Conservation (phyloP, 2,113 vertebrate genomes). For the Nestor notabilis region DNA sequence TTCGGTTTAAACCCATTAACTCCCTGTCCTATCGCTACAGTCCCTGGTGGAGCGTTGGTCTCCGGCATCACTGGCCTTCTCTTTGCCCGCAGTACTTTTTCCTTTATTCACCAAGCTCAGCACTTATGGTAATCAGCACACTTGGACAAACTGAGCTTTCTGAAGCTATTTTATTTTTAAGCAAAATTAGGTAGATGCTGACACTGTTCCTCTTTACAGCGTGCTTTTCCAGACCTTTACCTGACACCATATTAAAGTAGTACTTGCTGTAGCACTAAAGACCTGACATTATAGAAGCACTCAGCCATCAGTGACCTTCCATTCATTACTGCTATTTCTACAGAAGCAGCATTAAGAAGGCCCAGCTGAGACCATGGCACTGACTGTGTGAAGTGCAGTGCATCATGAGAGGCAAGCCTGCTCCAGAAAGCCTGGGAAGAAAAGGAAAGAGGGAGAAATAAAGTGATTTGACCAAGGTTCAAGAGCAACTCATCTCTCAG, state of each 20-base stretch:
- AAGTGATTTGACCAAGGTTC: background rate
- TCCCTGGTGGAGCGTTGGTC: background rate
- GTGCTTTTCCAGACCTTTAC: background rate
- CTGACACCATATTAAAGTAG: background rate
- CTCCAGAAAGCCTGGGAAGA: background rate
- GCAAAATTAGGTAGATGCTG: background rate
- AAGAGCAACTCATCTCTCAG: background rate
- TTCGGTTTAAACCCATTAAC: background rate
- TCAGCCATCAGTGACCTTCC: background rate
- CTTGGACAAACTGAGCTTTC: background rate
- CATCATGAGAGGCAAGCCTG: fast-evolving
- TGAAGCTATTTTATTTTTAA: background rate
- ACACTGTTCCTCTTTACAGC: background rate
- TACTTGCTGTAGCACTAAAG: background rate
- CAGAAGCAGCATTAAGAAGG: background rate
- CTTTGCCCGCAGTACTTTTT: background rate
- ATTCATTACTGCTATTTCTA: background rate
- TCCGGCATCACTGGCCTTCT: background rate
- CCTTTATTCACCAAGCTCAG: background rate
- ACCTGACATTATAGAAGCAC: background rate
- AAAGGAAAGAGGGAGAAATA: background rate
- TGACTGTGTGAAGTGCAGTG: background rate
- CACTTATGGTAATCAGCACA: background rate
- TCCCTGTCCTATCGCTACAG: background rate
- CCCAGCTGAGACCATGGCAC: background rate